Conservation (phyloP, 2,797 vertebrate species). For the Emys orbicularis region DNA sequence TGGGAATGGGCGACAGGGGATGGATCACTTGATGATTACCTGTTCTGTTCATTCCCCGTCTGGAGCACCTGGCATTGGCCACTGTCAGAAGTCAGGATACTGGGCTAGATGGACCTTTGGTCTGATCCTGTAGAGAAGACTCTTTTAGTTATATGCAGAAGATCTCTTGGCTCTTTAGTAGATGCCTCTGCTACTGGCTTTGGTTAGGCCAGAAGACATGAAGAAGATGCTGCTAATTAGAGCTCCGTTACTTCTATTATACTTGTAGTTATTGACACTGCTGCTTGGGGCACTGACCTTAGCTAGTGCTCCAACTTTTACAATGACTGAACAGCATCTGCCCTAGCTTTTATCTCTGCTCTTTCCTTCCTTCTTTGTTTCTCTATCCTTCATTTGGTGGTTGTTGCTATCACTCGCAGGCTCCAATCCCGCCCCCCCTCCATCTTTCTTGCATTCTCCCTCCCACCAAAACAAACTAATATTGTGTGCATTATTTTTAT, state of each 20-base stretch:
- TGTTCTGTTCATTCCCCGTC: too few relatives aligned
- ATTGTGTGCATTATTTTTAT: constrained; percentile 38
- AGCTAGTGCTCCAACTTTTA: constrained; percentile 6
- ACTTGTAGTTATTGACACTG: neutral
- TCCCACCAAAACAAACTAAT: constrained; percentile 41
- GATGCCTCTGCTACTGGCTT: neutral
- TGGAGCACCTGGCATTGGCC: too few relatives aligned
- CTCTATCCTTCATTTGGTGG: neutral
- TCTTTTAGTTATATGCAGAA: neutral
- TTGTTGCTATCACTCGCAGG: neutral
- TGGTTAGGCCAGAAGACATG: neutral
- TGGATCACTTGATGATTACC: too few relatives aligned
- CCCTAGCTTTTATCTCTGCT: constrained; percentile 1
- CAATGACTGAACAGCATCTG: neutral
- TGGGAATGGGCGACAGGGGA: neutral
- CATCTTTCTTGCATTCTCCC: neutral
- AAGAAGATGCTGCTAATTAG: neutral
- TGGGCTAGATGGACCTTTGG: too few relatives aligned
- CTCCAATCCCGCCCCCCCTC: accelerated
- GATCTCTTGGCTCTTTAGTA: neutral
- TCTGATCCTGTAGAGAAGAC: neutral
- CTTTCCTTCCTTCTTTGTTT: constrained; percentile 20
- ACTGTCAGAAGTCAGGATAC: too few relatives aligned
- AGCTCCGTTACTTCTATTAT: neutral
- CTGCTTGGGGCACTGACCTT: neutral